These are phyloP conservation scores for Porites rus DNA, from an alignment of 92 coral and sea anemone genomes.

Conservation along the genomic window DNA sequence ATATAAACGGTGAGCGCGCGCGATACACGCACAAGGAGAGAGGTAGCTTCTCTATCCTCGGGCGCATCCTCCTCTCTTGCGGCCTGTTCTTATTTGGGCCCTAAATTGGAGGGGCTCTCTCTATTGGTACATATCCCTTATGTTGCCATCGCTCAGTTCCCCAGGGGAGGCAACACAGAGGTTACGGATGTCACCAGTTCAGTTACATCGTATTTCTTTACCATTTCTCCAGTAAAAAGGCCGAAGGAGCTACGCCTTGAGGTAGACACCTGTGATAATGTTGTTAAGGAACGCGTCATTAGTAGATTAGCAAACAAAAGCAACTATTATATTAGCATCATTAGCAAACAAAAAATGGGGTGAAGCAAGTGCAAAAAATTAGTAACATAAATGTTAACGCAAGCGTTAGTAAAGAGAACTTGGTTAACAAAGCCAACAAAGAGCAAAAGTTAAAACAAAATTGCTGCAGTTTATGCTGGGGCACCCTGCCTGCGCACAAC, in stretches of 20 bases:
- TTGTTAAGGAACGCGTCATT: conserved; percentile 11
- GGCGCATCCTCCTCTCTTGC: too few species aligned
- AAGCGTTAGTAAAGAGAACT: background rate
- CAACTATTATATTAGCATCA: background rate
- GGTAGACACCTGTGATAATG: background rate
- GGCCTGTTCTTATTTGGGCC: too few species aligned
- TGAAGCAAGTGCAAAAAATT: background rate
- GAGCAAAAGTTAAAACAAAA: too few species aligned
- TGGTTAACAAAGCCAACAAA: background rate
- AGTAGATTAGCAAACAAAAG: background rate
- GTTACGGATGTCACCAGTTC: background rate
- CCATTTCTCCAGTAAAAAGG: conserved; percentile 24
- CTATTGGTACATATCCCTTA: too few species aligned
- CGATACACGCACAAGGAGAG: too few species aligned
- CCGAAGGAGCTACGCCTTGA: conserved; percentile 25
- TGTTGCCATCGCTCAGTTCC: too few species aligned
- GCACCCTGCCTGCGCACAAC: too few species aligned
- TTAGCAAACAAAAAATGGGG: background rate
- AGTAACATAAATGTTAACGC: background rate
- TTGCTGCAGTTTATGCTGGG: too few species aligned
- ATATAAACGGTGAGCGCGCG: too few species aligned
- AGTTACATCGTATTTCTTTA: background rate
- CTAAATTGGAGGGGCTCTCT: too few species aligned
- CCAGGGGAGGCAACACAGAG: too few species aligned
- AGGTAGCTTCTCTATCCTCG: too few species aligned